Percentiles rank a stretch among this genome's conserved stretches.
These are phyloP conservation scores for Athalia rosae DNA, from an alignment of 2,888 invertebrate species.

Conservation along the genomic window DNA sequence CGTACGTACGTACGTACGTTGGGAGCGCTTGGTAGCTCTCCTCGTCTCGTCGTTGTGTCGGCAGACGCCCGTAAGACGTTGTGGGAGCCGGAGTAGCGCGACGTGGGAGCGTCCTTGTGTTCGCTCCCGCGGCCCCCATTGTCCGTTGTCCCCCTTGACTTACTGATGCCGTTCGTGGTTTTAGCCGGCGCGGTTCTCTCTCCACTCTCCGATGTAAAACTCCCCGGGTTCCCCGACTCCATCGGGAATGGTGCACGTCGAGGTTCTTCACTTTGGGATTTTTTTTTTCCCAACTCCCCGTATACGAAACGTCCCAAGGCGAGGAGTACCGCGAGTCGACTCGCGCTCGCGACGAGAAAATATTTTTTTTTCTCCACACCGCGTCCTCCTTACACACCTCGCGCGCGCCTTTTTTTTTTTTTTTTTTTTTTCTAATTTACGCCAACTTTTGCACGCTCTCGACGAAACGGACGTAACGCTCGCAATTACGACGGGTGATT, in stretches of 20 bases:
- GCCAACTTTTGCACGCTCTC: no score
- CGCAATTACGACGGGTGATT: no score
- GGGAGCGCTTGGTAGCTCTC: no score
- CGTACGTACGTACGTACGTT: background rate
- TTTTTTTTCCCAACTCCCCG: conserved; percentile 48
- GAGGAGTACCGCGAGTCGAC: no score
- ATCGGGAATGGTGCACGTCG: background rate
- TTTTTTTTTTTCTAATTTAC: no score
- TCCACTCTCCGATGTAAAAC: no score
- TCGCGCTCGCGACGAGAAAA: no score
- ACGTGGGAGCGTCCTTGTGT: conserved; percentile 73
- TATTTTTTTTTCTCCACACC: no score
- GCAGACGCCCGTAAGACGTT: conserved; percentile 10
- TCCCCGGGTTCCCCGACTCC: background rate
- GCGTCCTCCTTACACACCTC: no score
- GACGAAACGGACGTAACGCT: no score
- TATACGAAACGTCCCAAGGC: background rate
- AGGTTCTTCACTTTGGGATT: conserved; percentile 56
- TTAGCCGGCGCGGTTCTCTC: no score
- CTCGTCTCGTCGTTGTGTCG: background rate
- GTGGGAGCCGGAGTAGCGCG: conserved; percentile 46
- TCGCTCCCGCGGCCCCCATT: conserved; percentile 72
- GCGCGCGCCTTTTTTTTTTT: no score
- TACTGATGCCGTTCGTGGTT: conserved; percentile 39
- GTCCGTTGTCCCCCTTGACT: conserved; percentile 57